Percentiles rank a stretch among this genome's conserved stretches.
Conservation (phyloP, 2,113 vertebrate species). For the Bolborhynchus lineola region DNA sequence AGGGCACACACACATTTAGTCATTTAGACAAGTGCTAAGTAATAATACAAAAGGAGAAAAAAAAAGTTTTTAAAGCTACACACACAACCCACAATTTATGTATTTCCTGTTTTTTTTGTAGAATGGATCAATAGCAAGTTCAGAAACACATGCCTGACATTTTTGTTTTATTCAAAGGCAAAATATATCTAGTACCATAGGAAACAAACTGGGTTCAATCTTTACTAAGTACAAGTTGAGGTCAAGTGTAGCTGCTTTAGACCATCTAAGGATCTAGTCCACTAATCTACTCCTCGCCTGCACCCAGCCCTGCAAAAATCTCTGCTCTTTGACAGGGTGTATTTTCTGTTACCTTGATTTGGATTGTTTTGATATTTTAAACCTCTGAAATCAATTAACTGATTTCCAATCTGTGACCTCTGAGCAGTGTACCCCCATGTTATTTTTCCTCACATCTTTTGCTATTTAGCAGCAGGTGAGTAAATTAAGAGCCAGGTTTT, state of each 20-base stretch:
- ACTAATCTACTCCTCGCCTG: not conserved
- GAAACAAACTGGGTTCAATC: not conserved
- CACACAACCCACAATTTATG: not conserved
- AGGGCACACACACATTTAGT: not conserved
- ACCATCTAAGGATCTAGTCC: not conserved
- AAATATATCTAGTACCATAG: not conserved
- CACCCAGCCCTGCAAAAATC: not conserved
- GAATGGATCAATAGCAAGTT: not conserved
- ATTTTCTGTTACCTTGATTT: not conserved
- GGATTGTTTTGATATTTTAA: not conserved
- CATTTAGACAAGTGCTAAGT: conserved; percentile 24
- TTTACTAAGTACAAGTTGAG: not conserved
- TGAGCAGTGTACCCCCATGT: not conserved
- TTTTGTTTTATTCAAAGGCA: conserved; percentile 19
- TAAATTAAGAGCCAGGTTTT: not conserved
- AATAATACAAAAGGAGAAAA: not conserved
- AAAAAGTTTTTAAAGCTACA: not conserved
- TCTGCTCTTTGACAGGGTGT: not conserved
- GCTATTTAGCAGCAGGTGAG: not conserved
- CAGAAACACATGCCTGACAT: not conserved
- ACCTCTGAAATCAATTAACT: not conserved
- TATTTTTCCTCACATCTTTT: not conserved
- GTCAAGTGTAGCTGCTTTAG: not conserved
- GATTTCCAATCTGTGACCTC: not conserved
- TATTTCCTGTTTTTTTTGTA: not conserved